Evolutionary conservation across 2,888 invertebrate species (phyloP).

Genomic region (Euphydryas editha): DNA sequence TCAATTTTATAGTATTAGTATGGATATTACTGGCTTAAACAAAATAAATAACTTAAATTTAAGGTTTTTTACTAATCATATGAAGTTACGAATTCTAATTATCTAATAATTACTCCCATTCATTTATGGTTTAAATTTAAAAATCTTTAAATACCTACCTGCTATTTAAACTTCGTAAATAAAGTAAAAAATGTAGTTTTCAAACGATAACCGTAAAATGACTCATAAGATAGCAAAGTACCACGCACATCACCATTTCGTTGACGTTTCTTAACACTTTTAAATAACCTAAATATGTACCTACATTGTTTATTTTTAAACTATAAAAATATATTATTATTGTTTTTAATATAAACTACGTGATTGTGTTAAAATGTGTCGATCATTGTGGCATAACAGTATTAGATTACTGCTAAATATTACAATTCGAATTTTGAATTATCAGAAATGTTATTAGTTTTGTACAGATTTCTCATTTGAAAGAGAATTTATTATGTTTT

Average conservation of each 20-base stretch:
- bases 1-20: too few relatives aligned
- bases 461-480: not conserved
- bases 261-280: conserved; percentile 55
- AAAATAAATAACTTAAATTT: too few relatives aligned
- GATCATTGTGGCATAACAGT: not conserved
- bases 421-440: not conserved
- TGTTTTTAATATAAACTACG: not conserved
- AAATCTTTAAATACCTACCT: too few relatives aligned
- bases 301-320: conserved; percentile 42
- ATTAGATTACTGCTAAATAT: not conserved
- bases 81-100: too few relatives aligned
- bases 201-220: conserved; percentile 37
- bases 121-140: too few relatives aligned
- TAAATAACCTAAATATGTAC: conserved; percentile 44
- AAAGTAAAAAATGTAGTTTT: too few relatives aligned
- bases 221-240: conserved; percentile 4
- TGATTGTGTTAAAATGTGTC: not conserved
- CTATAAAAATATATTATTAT: not conserved
- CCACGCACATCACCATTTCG: conserved; percentile 30
- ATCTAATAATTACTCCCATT: too few relatives aligned
- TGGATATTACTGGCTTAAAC: too few relatives aligned
- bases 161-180: too few relatives aligned
- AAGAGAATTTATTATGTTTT: not conserved
- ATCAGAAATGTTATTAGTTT: not conserved
- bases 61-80: too few relatives aligned